Percentiles rank a stretch among this genome's conserved stretches.
These are phyloP conservation scores for Drosophila elegans DNA, from an alignment of 1,140 invertebrate species.

Conservation along the genomic window DNA sequence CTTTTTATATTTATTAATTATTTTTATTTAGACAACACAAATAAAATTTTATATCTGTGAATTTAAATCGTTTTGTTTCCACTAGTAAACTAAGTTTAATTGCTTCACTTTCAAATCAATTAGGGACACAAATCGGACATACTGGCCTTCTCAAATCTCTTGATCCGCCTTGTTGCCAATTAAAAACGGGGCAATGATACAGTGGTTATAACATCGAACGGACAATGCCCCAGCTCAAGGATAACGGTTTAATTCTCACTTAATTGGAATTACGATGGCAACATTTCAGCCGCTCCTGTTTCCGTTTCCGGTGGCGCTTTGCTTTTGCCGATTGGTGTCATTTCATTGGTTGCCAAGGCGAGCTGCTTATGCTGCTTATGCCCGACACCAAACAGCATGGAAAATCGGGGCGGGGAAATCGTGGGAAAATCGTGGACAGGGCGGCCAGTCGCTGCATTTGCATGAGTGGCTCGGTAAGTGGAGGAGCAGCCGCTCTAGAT, in stretches of 20 bases:
- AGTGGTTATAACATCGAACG: not conserved
- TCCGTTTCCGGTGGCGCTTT: constrained; percentile 20
- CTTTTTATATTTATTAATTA: too few species aligned
- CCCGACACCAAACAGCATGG: constrained; percentile 46
- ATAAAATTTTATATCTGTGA: too few species aligned
- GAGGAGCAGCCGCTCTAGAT: constrained; percentile 51
- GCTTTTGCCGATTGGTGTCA: constrained; percentile 40
- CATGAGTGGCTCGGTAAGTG: constrained; percentile 54
- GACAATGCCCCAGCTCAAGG: constrained; percentile 45
- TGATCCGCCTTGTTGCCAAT: constrained; percentile 60
- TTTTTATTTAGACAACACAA: too few species aligned
- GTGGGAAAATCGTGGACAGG: constrained; percentile 1
- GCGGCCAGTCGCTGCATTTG: constrained; percentile 41
- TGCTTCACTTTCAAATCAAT: too few species aligned
- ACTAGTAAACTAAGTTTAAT: not conserved
- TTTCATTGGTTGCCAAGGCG: constrained; percentile 48
- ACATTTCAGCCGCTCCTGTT: constrained; percentile 33
- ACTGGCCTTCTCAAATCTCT: constrained; percentile 9
- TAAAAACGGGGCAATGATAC: constrained; percentile 43
- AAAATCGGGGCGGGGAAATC: constrained; percentile 15
- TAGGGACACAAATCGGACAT: constrained; percentile 1
- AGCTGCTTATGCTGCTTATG: constrained; percentile 54
- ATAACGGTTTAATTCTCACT: constrained; percentile 76
- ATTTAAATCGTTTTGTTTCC: too few species aligned
- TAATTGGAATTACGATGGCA: constrained; percentile 75